Conservation (phyloP, 2,797 vertebrate species). For the Protosalanx chinensis region DNA sequence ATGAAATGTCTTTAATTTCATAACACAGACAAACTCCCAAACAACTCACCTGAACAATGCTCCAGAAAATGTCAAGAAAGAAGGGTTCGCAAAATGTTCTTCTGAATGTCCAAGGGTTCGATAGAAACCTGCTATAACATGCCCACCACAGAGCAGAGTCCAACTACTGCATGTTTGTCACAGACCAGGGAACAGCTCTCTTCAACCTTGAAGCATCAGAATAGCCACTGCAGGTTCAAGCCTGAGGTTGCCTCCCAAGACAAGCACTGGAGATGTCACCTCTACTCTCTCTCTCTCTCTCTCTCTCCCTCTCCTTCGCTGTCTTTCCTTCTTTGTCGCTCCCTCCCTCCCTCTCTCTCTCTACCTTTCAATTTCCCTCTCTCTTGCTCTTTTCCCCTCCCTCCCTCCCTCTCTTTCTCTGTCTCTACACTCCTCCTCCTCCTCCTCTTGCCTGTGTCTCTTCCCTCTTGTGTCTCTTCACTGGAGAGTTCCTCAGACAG, state of each 20-base stretch:
- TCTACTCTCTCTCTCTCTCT: slow-evolving; percentile 53
- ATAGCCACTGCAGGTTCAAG: slow-evolving; percentile 66
- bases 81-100: slow-evolving; percentile 28
- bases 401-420: slow-evolving; percentile 29
- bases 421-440: slow-evolving; percentile 25
- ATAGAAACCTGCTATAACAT: slow-evolving; percentile 52
- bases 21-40: slow-evolving; percentile 5
- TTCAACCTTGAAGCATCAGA: slow-evolving; percentile 62
- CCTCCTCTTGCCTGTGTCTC: slow-evolving; percentile 47
- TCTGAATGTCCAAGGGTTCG: slow-evolving; percentile 59
- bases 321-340: slow-evolving; percentile 17
- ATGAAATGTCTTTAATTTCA: neutral
- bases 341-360: slow-evolving; percentile 39
- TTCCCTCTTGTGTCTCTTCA: slow-evolving; percentile 62
- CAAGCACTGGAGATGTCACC: slow-evolving; percentile 70
- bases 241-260: slow-evolving; percentile 69
- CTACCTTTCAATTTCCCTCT: slow-evolving; percentile 26
- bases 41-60: slow-evolving; percentile 61
- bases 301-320: slow-evolving; percentile 12
- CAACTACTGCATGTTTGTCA: slow-evolving; percentile 40
- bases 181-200: slow-evolving; percentile 40
- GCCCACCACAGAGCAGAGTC: slow-evolving; percentile 41
- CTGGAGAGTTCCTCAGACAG: slow-evolving; percentile 61
- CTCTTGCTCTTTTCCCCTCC: slow-evolving; percentile 21
- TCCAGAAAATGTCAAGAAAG: slow-evolving; percentile 38